These are phyloP conservation scores for Caenorhabditis tropicalis DNA, from an alignment of 1,140 invertebrate species.

Conservation along the genomic window DNA sequence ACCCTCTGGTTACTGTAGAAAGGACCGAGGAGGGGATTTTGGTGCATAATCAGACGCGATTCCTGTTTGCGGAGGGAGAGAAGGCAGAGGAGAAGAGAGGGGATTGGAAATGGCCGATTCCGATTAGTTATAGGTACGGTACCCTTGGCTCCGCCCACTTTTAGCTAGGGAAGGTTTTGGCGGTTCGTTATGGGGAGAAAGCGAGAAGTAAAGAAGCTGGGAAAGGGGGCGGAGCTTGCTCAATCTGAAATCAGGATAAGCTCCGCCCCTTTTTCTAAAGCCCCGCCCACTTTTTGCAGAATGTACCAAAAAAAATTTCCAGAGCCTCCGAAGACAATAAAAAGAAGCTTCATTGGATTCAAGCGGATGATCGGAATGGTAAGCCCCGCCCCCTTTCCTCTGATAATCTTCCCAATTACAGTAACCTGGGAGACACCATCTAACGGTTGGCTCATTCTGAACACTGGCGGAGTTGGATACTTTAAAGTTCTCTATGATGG, in stretches of 20 bases:
- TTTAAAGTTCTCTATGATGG: slow-evolving; percentile 62
- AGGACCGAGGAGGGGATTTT: slow-evolving; percentile 54
- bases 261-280: too few species aligned
- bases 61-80: slow-evolving; percentile 58
- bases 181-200: too few species aligned
- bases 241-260: too few species aligned
- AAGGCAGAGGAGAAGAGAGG: slow-evolving; percentile 49
- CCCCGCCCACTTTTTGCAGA: too few species aligned
- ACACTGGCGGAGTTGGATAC: slow-evolving; percentile 62
- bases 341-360: slow-evolving; percentile 54
- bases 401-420: slow-evolving; percentile 34
- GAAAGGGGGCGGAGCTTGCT: too few species aligned
- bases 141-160: too few species aligned
- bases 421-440: slow-evolving; percentile 10
- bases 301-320: too few species aligned
- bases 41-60: slow-evolving; percentile 57
- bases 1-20: slow-evolving; percentile 60
- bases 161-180: too few species aligned
- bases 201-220: too few species aligned
- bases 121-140: slow-evolving; percentile 46
- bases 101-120: slow-evolving; percentile 60
- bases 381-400: neutral
- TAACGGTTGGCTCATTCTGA: slow-evolving; percentile 59
- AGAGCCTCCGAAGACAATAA: slow-evolving; percentile 33
- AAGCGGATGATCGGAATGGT: slow-evolving; percentile 49